Evolutionary conservation across 2,113 vertebrate genomes (phyloP).

Genomic region (Rhombomys opimus): DNA sequence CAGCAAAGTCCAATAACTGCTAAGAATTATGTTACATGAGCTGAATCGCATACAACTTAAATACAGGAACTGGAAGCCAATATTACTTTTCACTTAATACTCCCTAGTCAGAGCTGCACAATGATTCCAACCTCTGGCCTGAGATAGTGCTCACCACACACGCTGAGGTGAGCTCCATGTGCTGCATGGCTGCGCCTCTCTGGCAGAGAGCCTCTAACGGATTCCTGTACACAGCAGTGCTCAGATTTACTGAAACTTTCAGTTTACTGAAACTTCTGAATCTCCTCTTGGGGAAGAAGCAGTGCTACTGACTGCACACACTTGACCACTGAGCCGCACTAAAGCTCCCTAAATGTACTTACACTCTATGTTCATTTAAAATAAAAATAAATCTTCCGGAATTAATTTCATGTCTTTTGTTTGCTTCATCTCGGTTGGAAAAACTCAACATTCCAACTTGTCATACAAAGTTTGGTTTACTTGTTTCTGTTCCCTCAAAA

Average conservation of each 20-base stretch:
- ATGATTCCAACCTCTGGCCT: not conserved
- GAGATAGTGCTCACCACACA: conserved; percentile 32
- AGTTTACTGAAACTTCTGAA: conserved; percentile 14
- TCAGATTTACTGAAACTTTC: not conserved
- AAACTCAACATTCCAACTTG: conserved; percentile 41
- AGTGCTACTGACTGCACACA: not conserved
- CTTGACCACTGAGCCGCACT: not conserved
- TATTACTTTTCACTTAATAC: conserved; percentile 22
- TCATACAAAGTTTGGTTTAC: not conserved
- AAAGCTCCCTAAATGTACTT: not conserved
- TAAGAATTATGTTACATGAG: not conserved
- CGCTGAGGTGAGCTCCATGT: not conserved
- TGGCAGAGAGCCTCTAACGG: not conserved
- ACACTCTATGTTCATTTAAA: conserved; percentile 26
- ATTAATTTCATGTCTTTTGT: conserved; percentile 19
- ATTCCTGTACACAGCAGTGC: not conserved
- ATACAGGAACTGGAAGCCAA: conserved; percentile 29
- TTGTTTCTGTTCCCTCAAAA: conserved; percentile 41
- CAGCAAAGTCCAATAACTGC: not conserved
- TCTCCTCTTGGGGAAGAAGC: not conserved
- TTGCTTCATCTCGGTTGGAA: not conserved
- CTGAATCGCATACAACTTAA: not conserved
- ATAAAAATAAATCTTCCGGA: conserved; percentile 26
- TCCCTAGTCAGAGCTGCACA: not conserved
- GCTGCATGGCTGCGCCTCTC: not conserved